phyloP scores from a whole-genome alignment of 1,140 invertebrate species.

The Adoxophyes honmai region DNA sequence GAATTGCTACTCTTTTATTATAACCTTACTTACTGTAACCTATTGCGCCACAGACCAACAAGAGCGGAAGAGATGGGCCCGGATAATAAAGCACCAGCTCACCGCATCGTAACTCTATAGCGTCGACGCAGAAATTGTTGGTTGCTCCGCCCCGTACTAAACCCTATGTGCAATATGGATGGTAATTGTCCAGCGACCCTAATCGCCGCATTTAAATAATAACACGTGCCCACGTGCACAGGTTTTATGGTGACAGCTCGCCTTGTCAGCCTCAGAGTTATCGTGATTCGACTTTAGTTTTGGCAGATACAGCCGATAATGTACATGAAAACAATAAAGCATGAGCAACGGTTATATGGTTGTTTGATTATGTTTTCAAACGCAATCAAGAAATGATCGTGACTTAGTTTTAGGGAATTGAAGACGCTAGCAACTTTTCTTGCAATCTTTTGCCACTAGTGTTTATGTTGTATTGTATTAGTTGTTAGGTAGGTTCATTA shows the following conservation, averaged over 20 bases:
- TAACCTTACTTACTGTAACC: conserved; percentile 2
- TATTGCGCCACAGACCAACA: conserved; percentile 36
- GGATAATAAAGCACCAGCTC: conserved; percentile 68
- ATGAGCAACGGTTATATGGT: too few relatives aligned
- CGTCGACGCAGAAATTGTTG: conserved; percentile 63
- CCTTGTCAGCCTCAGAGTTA: conserved; percentile 2
- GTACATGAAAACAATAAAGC: too few relatives aligned
- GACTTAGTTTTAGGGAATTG: too few relatives aligned
- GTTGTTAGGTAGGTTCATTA: not conserved
- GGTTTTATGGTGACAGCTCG: conserved; percentile 29
- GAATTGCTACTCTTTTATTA: too few relatives aligned
- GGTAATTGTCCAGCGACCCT: conserved; percentile 47
- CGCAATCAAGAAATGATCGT: too few relatives aligned
- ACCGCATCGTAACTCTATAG: conserved; percentile 60
- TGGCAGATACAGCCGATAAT: not conserved
- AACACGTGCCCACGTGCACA: conserved; percentile 30
- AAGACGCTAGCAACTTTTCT: too few relatives aligned
- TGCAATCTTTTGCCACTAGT: too few relatives aligned
- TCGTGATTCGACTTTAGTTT: not conserved
- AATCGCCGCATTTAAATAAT: conserved; percentile 52
- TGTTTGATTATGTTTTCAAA: too few relatives aligned
- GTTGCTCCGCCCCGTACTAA: conserved; percentile 46
- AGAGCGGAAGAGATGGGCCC: conserved; percentile 68
- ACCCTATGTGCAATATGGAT: conserved; percentile 39
- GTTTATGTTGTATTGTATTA: too few relatives aligned